A percentile compares a stretch with the other conserved stretches of the same genome.
Evolutionary conservation across 2,797 vertebrate genomes (phyloP).

Genomic region (Ceryle rudis): DNA sequence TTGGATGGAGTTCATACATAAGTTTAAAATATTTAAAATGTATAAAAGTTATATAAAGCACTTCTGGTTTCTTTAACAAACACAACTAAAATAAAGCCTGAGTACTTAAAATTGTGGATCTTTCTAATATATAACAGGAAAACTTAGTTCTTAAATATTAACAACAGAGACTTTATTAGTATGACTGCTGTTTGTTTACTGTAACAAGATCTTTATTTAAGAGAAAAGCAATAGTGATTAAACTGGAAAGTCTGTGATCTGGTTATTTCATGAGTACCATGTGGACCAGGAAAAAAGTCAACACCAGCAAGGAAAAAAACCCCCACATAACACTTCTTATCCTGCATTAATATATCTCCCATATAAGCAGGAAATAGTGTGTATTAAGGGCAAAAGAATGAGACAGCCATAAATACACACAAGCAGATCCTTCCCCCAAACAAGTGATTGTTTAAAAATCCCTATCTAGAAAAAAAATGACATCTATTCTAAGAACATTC

Average conservation of each 20-base stretch:
- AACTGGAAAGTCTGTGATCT: conserved; percentile 30
- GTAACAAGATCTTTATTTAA: conserved; percentile 19
- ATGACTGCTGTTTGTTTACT: not conserved
- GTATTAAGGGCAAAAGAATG: not conserved
- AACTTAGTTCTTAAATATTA: conserved; percentile 11
- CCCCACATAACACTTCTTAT: not conserved
- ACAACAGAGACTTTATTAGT: not conserved
- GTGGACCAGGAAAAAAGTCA: not conserved
- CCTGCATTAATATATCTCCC: not conserved
- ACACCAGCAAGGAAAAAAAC: not conserved
- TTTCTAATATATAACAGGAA: not conserved
- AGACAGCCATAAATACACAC: not conserved
- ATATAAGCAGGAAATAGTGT: not conserved
- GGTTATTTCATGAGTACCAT: conserved; percentile 6
- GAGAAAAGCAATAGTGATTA: conserved; percentile 35
- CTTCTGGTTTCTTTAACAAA: conserved; percentile 53
- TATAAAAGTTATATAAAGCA: not conserved
- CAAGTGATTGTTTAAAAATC: not conserved
- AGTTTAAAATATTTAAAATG: conserved; percentile 62
- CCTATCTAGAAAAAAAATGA: not conserved
- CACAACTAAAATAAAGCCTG: not conserved
- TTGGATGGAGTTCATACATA: conserved; percentile 90
- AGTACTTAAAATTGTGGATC: not conserved
- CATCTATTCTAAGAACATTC: not conserved
- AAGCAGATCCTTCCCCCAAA: not conserved